phyloP scores from a whole-genome alignment of 2,888 invertebrate species.

The Actias luna region DNA sequence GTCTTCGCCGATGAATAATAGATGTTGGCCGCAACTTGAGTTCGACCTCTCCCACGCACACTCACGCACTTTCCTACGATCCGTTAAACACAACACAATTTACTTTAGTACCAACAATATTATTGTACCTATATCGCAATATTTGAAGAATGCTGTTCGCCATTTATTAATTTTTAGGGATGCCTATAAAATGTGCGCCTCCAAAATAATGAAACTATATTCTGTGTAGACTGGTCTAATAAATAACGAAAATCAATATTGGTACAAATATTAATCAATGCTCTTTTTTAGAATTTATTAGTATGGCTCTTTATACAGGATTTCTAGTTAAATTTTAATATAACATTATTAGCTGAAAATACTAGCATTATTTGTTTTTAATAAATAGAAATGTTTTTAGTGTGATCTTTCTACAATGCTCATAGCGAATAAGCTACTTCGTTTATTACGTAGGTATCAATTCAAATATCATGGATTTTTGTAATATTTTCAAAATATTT shows the following conservation, averaged over 20 bases:
- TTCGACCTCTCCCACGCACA: slow-evolving; percentile 43
- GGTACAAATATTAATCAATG: neutral
- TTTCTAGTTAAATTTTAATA: slow-evolving; percentile 23
- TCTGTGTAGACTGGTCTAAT: neutral
- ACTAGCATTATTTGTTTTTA: too few species aligned
- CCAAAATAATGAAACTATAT: neutral
- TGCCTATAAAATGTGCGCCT: neutral
- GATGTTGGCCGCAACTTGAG: slow-evolving; percentile 57
- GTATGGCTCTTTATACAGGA: neutral
- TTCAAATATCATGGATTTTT: too few species aligned
- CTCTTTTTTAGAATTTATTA: slow-evolving; percentile 13
- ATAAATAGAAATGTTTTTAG: neutral
- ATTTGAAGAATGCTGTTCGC: slow-evolving; percentile 25
- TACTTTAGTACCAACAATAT: slow-evolving; percentile 24
- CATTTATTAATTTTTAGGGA: slow-evolving; percentile 35
- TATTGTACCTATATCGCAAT: slow-evolving; percentile 30
- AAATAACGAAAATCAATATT: slow-evolving; percentile 1
- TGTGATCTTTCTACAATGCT: slow-evolving; percentile 12
- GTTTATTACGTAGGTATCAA: too few species aligned
- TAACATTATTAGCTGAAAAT: too few species aligned
- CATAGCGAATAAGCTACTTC: neutral
- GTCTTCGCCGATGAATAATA: slow-evolving; percentile 78
- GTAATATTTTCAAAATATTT: too few species aligned
- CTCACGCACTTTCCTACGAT: slow-evolving; percentile 33
- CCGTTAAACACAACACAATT: slow-evolving; percentile 26